Evolutionary conservation across 2,797 vertebrate genomes (phyloP), one percentile per base, ranked within the genome.

Genomic region (Melanogrammus aeglefinus): DNA sequence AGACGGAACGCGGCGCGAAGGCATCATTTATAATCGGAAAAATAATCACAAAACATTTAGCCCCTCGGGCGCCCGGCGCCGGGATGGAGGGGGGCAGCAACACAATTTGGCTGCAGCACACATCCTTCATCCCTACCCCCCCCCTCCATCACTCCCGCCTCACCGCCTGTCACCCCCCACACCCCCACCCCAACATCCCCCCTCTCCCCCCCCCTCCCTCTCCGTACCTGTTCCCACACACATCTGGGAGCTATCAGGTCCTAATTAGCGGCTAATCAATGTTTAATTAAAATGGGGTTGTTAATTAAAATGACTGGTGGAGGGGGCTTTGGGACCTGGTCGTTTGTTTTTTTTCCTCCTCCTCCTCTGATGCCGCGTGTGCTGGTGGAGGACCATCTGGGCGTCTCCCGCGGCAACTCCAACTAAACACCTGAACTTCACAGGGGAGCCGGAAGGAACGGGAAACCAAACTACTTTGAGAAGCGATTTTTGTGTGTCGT

Each of bases 211-310:
- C 86, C 83, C 82, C 27, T 81, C 89, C 66, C 66, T 1, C 66
- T 24, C 4, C 66, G 76, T 92, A 94, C 94, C 93, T 94, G 91
- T 91, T 92, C 90, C 89, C 90, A 72, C 93, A 90, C 73, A 80
- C 85, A 87, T 95, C 94, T 89, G 89, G 90, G 95, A 93, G 92
- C 93, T 93, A 95, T 96, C 94, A 95, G 92, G 92, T 77, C 92
- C 93, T 96, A 96, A 97, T 97, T 95, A 96, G 94, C 93, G 93
- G 91, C 91, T 95, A 96, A 96, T 96, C 95, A 93, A 95, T 96
- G 95, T 95, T 96, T 96, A 95, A 96, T 96, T 96, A 96, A 96
- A 96, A 95, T 87, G 84, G 92, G 90, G 89, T 91, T 93, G 93
- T 95, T 95, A 95, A 96, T 96, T 95, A 94, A 92, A 94, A 92